Base-by-base conservation (phyloP, 64 coral and sea anemone genomes). In the Trachythela sp. region DNA sequence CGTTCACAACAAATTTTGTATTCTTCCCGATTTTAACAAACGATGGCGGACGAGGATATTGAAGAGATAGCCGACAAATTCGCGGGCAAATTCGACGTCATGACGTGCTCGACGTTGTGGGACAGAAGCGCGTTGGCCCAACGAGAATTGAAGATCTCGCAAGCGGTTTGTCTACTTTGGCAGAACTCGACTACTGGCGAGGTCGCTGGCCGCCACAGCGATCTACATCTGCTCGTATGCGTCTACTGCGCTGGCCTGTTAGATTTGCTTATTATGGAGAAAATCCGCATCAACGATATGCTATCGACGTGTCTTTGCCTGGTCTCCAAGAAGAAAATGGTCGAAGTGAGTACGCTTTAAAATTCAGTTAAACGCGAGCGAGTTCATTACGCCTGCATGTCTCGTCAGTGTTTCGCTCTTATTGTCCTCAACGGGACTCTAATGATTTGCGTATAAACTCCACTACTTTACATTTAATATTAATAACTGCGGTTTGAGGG, bases 221-320 rank as follows among this genome's bases (percentile, higher is more conserved):
- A 80, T 80, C 75, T 80, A 13, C 75, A 80, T 80, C 20, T 80
- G 33, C 37, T 80, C 0, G 75, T 80, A 4, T 35, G 75, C 20
- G 75, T 80, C 75, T 80, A 80, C 75, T 80, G 75, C 30, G 75
- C 75, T 8, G 75, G 33, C 26, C 13, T 80, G 2, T 39, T 80
- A 17, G 75, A 80, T 13, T 18, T 80, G 31, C 34, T 80, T 4
- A 30, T 18, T 6, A 35, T 80, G 31, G 75, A 80, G 13, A 80
- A 80, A 80, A 80, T 80, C 35, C 37, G 33, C 34, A 80, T 80
- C 75, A 80, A 80, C 37, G 75, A 80, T 35, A 39, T 80, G 75
- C 75, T 80, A 39, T 80, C 75, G 7, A 80, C 75, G 8, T 80
- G 75, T 80, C 75, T 80, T 29, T 80, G 75, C 37, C 33, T 80